phyloP scores from a whole-genome alignment of 2,113 vertebrate species.

The Nymphicus hollandicus region DNA sequence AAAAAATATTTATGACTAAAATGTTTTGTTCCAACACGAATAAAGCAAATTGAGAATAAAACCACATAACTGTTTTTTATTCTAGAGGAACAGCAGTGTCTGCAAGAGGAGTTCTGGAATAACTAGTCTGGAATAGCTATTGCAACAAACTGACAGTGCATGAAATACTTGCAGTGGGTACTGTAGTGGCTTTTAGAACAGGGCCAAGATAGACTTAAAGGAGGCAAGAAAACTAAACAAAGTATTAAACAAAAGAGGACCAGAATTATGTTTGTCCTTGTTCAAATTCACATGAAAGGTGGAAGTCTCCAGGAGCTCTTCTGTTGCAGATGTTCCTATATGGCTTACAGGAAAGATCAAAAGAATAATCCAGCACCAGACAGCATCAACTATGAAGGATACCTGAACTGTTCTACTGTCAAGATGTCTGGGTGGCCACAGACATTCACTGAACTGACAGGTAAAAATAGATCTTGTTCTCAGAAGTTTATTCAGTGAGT shows the following conservation, averaged over 20 bases:
- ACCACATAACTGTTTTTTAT: background rate
- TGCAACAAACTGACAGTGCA: background rate
- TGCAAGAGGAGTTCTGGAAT: background rate
- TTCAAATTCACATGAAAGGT: background rate
- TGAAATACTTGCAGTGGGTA: background rate
- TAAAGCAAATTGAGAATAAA: background rate
- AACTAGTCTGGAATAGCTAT: background rate
- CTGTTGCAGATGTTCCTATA: background rate
- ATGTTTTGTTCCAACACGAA: background rate
- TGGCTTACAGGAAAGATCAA: background rate
- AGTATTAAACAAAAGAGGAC: background rate
- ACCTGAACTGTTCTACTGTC: background rate
- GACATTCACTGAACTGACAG: background rate
- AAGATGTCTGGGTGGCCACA: background rate
- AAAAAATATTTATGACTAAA: background rate
- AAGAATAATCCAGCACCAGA: background rate
- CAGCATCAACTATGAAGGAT: background rate
- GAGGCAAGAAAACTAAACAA: background rate
- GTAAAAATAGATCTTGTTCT: background rate
- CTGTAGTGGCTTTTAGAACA: background rate
- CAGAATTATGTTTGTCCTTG: background rate
- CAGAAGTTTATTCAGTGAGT: background rate
- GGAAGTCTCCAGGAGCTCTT: background rate
- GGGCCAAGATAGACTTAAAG: background rate
- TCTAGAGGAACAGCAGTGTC: background rate